A percentile compares a stretch with the other conserved stretches of the same genome.
These are phyloP conservation scores for Pteruthius melanotis DNA, from an alignment of 2,113 vertebrate species.

Conservation along the genomic window DNA sequence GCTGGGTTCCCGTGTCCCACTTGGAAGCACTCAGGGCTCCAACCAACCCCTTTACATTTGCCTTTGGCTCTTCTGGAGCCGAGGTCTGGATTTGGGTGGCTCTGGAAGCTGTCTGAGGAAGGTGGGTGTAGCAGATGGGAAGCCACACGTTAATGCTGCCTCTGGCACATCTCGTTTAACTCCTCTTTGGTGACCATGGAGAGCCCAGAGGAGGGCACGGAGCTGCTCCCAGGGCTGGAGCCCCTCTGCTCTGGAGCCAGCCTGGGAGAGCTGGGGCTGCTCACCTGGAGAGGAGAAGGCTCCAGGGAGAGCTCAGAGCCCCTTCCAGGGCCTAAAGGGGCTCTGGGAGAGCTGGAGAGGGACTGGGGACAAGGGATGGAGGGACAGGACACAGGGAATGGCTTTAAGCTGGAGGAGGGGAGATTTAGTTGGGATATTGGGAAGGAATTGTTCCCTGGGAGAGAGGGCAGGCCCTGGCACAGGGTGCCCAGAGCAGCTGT, in stretches of 20 bases:
- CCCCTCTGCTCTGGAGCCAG: background rate
- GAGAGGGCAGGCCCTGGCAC: background rate
- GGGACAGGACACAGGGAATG: background rate
- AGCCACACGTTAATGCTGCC: background rate
- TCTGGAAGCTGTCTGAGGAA: background rate
- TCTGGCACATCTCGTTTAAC: background rate
- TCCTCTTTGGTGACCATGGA: background rate
- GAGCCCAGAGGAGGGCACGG: fast-evolving
- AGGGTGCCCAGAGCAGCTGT: background rate
- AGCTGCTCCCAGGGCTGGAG: fast-evolving
- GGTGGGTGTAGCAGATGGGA: background rate
- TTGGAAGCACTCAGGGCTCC: background rate
- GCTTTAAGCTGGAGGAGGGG: background rate
- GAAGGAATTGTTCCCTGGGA: background rate
- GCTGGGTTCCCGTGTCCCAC: background rate
- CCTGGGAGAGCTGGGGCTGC: background rate
- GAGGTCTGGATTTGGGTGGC: background rate
- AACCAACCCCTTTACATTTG: background rate
- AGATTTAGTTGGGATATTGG: background rate
- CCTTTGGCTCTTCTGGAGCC: background rate
- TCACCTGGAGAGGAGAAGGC: background rate
- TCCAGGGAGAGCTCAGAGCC: background rate
- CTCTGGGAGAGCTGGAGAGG: background rate
- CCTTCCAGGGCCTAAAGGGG: fast-evolving
- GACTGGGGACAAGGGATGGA: background rate